Evolutionary conservation across 2,113 vertebrate genomes (phyloP).

Genomic region (Rattus rattus): DNA sequence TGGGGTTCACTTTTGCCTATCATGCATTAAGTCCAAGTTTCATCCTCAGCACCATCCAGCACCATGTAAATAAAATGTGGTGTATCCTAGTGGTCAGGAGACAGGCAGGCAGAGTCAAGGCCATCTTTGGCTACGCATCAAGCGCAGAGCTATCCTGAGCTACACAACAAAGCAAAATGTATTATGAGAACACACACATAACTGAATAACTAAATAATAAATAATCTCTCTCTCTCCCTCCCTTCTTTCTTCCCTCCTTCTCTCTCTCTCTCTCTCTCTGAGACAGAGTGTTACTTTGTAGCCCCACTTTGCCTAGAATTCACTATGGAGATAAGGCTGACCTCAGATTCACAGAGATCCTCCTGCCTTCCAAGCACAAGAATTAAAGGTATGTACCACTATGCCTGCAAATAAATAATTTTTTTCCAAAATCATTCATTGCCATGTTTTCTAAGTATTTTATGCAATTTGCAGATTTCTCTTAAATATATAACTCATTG

Average conservation of each 20-base stretch:
- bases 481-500: neutral
- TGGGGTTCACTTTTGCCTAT: neutral
- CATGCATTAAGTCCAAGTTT: neutral
- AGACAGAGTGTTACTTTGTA: neutral
- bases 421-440: neutral
- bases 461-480: neutral
- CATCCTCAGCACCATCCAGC: no score
- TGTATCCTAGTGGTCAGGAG: neutral
- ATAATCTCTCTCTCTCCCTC: neutral
- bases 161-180: neutral
- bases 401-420: neutral
- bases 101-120: neutral
- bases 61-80: neutral
- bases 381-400: neutral
- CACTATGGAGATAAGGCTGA: neutral
- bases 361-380: neutral
- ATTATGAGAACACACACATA: neutral
- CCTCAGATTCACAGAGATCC: neutral
- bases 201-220: neutral
- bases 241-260: neutral
- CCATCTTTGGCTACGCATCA: neutral
- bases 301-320: neutral
- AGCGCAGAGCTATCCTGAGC: no score
- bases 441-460: neutral
- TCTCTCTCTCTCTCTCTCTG: neutral